phyloP scores from a whole-genome alignment of 2,888 invertebrate genomes.

The Nudaria mundana region DNA sequence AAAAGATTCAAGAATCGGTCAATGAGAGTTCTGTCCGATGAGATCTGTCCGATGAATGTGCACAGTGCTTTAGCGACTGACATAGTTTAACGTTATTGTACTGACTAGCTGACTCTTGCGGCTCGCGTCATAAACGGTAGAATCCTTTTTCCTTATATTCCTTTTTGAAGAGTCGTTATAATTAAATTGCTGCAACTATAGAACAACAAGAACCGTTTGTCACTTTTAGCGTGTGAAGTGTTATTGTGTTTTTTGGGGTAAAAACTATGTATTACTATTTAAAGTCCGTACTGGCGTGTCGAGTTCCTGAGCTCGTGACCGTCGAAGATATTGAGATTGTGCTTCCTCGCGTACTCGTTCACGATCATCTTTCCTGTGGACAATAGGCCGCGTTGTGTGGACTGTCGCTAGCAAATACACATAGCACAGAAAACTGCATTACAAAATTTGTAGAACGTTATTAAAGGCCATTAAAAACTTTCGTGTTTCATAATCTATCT shows the following conservation, averaged over 20 bases:
- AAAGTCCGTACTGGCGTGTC: constrained; percentile 91
- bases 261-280: constrained; percentile 81
- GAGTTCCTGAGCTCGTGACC: constrained; percentile 87
- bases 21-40: too few relatives aligned
- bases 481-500: too few relatives aligned
- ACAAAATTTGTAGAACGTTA: not conserved
- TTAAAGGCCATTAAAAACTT: too few relatives aligned
- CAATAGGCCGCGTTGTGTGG: constrained; percentile 52
- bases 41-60: too few relatives aligned
- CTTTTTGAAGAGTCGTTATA: too few relatives aligned
- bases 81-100: too few relatives aligned
- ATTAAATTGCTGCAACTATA: too few relatives aligned
- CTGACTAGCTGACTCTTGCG: too few relatives aligned
- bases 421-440: constrained; percentile 11
- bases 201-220: constrained; percentile 12
- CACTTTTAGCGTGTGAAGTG: constrained; percentile 7
- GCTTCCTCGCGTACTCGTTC: constrained; percentile 87
- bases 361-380: constrained; percentile 86
- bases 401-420: constrained; percentile 28
- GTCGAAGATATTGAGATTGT: constrained; percentile 89
- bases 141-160: too few relatives aligned
- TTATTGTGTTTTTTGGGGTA: constrained; percentile 44
- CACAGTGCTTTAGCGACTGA: too few relatives aligned
- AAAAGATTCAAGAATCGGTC: too few relatives aligned
- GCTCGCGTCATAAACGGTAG: too few relatives aligned